phyloP scores from a whole-genome alignment of 2,888 invertebrate species.

The Reticulitermes lucifugus region DNA sequence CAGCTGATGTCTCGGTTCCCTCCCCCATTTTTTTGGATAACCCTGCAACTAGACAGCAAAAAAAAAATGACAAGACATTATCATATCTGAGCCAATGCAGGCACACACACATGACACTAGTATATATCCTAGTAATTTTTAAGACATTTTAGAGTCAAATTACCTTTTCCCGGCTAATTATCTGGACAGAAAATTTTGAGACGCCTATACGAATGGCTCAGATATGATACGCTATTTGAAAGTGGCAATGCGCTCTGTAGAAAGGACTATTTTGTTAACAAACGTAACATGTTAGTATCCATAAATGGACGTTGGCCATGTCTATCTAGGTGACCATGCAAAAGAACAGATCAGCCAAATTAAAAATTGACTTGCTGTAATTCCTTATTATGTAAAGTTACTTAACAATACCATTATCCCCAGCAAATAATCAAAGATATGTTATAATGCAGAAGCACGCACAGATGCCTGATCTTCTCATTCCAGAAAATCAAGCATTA shows the following conservation, averaged over 20 bases:
- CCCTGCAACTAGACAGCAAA: conserved; percentile 65
- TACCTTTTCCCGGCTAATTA: conserved; percentile 59
- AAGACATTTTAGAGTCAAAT: conserved; percentile 40
- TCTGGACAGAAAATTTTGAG: conserved; percentile 57
- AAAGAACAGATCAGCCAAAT: not conserved
- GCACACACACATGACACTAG: conserved; percentile 50
- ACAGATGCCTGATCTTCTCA: conserved; percentile 12
- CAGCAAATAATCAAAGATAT: not conserved
- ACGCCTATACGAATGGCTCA: conserved; percentile 66
- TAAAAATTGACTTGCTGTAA: not conserved
- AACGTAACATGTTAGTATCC: not conserved
- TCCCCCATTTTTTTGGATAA: conserved; percentile 65
- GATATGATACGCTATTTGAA: conserved; percentile 73
- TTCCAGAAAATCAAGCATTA: conserved; percentile 5
- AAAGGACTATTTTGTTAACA: not conserved
- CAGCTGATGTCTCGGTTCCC: conserved; percentile 52
- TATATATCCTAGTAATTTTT: conserved; percentile 46
- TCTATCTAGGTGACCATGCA: conserved; percentile 10
- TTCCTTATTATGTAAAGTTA: too few species aligned
- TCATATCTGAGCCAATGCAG: conserved; percentile 71
- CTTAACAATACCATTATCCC: not conserved
- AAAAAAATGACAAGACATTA: conserved; percentile 55
- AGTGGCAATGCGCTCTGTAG: conserved; percentile 65
- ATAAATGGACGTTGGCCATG: not conserved
- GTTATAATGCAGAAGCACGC: not conserved